phyloP scores from a whole-genome alignment of 2,113 vertebrate genomes.

The Sapayoa aenigma region DNA sequence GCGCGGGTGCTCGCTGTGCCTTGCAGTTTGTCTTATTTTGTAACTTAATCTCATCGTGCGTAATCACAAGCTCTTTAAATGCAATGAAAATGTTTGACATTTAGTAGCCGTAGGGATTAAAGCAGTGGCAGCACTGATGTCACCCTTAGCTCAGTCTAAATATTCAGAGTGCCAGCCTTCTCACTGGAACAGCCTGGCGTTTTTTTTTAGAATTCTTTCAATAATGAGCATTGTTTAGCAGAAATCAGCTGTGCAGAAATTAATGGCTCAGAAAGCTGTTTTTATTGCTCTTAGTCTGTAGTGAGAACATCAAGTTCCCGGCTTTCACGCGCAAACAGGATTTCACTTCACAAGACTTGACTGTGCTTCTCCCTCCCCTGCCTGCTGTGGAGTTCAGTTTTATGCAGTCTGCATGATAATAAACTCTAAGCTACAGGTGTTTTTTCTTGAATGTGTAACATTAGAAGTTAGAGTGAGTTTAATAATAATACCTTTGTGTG shows the following conservation, averaged over 20 bases:
- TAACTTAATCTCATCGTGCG: not conserved
- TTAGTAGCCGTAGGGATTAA: slow-evolving; percentile 38
- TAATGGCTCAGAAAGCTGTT: slow-evolving; percentile 69
- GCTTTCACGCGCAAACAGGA: slow-evolving; percentile 23
- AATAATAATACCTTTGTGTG: not conserved
- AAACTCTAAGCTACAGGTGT: not conserved
- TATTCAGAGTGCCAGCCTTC: slow-evolving; percentile 32
- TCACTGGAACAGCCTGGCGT: slow-evolving; percentile 2
- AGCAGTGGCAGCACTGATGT: slow-evolving; percentile 35
- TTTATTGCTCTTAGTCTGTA: slow-evolving; percentile 52
- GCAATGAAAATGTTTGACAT: slow-evolving; percentile 36
- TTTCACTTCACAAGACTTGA: slow-evolving; percentile 10
- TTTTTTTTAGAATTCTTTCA: slow-evolving; percentile 61
- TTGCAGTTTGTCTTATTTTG: not conserved
- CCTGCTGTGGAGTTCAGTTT: not conserved
- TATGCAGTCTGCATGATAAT: slow-evolving; percentile 27
- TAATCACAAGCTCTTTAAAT: not conserved
- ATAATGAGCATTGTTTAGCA: slow-evolving; percentile 67
- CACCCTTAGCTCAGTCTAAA: slow-evolving; percentile 6
- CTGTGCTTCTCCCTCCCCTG: not conserved
- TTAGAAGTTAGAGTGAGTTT: not conserved
- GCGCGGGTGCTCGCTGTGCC: fast-evolving
- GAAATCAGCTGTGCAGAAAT: slow-evolving; percentile 72
- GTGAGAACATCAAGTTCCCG: slow-evolving; percentile 69
- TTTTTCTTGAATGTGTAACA: not conserved